Evolutionary conservation across 2,888 invertebrate species (phyloP).

Genomic region (Drosophila ustulata): DNA sequence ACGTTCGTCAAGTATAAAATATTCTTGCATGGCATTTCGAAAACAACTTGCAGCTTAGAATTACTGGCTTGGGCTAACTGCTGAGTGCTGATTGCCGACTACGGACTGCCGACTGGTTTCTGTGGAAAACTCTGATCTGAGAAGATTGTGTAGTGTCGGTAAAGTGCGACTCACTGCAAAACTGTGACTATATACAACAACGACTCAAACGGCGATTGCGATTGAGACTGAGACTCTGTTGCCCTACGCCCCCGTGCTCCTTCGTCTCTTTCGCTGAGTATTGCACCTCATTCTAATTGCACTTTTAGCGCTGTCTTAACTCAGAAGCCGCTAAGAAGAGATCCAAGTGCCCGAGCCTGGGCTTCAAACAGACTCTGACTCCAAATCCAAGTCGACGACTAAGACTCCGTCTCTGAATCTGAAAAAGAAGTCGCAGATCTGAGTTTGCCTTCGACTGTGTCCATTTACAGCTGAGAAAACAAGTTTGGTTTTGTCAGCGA

Average conservation of each 20-base stretch:
- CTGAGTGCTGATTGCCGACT: constrained; percentile 2
- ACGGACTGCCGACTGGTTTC: constrained; percentile 59
- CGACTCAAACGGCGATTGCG: not conserved
- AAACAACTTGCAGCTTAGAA: constrained; percentile 73
- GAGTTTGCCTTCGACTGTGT: constrained; percentile 20
- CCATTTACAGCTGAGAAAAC: constrained; percentile 65
- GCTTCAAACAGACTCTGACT: constrained; percentile 2
- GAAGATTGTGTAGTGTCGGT: constrained; percentile 62
- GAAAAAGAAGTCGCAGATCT: not conserved
- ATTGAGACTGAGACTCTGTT: constrained; percentile 18
- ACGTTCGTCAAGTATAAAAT: constrained; percentile 71
- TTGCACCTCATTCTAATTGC: constrained; percentile 66
- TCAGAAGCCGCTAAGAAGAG: constrained; percentile 25
- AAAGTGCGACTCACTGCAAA: constrained; percentile 48
- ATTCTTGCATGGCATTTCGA: constrained; percentile 76
- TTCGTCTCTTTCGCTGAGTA: constrained; percentile 29
- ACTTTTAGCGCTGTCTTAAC: constrained; percentile 57
- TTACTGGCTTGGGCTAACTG: constrained; percentile 46
- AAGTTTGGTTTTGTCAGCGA: constrained; percentile 64
- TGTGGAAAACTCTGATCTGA: constrained; percentile 50
- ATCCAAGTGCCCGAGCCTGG: constrained; percentile 11
- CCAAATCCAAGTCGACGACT: not conserved
- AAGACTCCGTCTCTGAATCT: constrained; percentile 4
- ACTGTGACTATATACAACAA: constrained; percentile 11
- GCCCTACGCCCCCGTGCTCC: constrained; percentile 59